Conservation (phyloP, 2,888 invertebrate genomes). For the Coecobrya sp. region DNA sequence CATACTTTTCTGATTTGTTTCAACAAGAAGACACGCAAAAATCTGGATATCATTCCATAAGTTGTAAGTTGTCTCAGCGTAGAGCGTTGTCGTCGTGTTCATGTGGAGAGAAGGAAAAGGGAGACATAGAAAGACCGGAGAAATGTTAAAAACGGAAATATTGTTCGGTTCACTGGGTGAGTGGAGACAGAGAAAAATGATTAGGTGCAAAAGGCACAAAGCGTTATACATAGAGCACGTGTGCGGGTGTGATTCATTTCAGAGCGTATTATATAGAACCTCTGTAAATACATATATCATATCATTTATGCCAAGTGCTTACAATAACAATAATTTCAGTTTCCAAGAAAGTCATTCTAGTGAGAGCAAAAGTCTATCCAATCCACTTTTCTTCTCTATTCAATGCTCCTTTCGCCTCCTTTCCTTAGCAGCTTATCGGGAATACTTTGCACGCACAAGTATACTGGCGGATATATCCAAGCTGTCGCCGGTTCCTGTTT, state of each 20-base stretch:
- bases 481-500: conserved; percentile 24
- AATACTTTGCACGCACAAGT: not conserved
- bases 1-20: conserved; percentile 62
- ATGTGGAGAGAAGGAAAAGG: not conserved
- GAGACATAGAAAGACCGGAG: not conserved
- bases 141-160: conserved; percentile 16
- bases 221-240: not conserved
- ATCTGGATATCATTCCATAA: conserved; percentile 55
- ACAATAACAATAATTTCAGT: conserved; percentile 30
- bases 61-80: conserved; percentile 24
- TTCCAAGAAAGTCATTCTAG: not conserved
- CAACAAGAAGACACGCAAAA: conserved; percentile 35
- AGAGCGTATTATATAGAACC: not conserved
- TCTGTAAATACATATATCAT: not conserved
- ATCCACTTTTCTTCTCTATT: not conserved
- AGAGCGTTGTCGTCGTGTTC: not conserved
- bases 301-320: not conserved
- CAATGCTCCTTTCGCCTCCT: not conserved
- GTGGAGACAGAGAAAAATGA: not conserved
- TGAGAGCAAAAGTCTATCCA: no score
- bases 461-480: not conserved
- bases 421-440: not conserved
- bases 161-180: conserved; percentile 12
- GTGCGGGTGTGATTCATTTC: conserved; percentile 1
- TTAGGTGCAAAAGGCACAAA: conserved; percentile 7